Percentiles rank a stretch among this genome's conserved stretches.
Evolutionary conservation across 2,797 vertebrate genomes (phyloP).

Genomic region (Halcyon chelicuti): DNA sequence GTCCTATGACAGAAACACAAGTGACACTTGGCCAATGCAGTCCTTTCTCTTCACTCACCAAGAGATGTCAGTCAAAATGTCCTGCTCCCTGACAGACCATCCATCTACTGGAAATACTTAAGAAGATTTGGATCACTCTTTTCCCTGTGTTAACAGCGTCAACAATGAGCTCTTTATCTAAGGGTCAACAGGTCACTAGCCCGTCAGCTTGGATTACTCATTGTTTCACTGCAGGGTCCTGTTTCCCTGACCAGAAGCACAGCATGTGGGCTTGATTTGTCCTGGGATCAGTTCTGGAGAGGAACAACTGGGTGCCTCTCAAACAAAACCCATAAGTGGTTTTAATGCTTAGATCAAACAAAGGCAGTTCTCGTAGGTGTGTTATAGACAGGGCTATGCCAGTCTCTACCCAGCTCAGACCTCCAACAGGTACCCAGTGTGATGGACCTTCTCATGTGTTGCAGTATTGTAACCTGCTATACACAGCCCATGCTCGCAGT

Average conservation of each 20-base stretch:
- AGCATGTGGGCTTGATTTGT: not conserved
- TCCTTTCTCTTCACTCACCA: slow-evolving; percentile 31
- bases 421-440: not conserved
- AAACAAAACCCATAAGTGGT: not conserved
- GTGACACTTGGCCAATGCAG: slow-evolving; percentile 1
- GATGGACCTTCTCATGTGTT: not conserved
- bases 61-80: slow-evolving; percentile 39
- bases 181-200: slow-evolving; percentile 55
- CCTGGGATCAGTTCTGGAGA: not conserved
- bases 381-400: not conserved
- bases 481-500: not conserved
- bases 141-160: slow-evolving; percentile 33
- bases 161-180: slow-evolving; percentile 51
- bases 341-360: not conserved
- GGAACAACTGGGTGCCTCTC: not conserved
- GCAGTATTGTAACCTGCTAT: rapidly evolving
- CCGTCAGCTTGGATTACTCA: slow-evolving; percentile 53
- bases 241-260: not conserved
- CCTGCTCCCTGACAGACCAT: not conserved
- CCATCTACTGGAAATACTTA: slow-evolving; percentile 57
- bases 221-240: not conserved
- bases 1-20: slow-evolving; percentile 3
- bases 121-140: slow-evolving; percentile 57
- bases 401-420: not conserved
- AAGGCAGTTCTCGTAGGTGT: not conserved